A percentile compares a stretch with the other conserved stretches of the same genome.
Conservation (phyloP, 2,113 vertebrate species). For the western clawed frog (Xenopus tropicalis) region UCB_Xtro_10.0 CM004448.2:2464001-2464500, state of each 20-base stretch:
- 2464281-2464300: background rate
- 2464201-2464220: no score
- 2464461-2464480: background rate
- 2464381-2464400: conserved; percentile 25
- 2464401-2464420: conserved; percentile 38
- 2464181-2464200: no score
- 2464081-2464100: no score
- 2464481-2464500: conserved; percentile 6
- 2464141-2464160: no score
- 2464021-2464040: no score
- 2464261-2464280: conserved; percentile 28
- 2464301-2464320: conserved; percentile 21
- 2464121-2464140: no score
- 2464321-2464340: conserved; percentile 8
- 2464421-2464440: conserved; percentile 24
- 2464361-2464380: conserved; percentile 29
- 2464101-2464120: no score
- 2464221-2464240: no score
- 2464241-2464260: background rate
- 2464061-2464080: no score
- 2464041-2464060: no score
- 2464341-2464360: conserved; percentile 26
- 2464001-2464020: no score
- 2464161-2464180: no score
- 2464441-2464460: conserved; percentile 9